Conservation (phyloP, 2,797 vertebrate species). For the Echeneis naucrates region DNA sequence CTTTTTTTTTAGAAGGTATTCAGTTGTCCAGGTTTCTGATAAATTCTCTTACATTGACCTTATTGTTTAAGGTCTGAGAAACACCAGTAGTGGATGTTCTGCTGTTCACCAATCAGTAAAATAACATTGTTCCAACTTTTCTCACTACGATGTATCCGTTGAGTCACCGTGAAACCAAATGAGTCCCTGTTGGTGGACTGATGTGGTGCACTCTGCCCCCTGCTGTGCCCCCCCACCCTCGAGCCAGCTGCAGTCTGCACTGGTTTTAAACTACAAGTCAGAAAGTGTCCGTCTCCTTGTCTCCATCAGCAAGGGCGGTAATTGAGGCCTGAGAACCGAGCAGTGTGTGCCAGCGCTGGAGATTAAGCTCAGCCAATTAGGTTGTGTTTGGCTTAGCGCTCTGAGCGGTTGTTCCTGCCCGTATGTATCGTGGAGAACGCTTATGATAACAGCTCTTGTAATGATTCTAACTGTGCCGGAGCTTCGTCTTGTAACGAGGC, state of each 20-base stretch:
- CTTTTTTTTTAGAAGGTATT: too few relatives aligned
- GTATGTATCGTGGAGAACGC: slow-evolving; percentile 58
- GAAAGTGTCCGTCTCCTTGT: slow-evolving; percentile 53
- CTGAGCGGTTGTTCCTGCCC: slow-evolving; percentile 66
- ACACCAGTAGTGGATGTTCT: not conserved
- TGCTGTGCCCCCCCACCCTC: not conserved
- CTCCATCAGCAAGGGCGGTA: slow-evolving; percentile 53
- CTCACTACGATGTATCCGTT: not conserved
- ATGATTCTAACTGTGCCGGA: slow-evolving; percentile 58
- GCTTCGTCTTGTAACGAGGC: slow-evolving; percentile 29
- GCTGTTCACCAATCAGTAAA: not conserved
- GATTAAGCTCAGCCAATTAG: slow-evolving; percentile 73
- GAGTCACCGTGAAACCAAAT: not conserved
- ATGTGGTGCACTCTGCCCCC: not conserved
- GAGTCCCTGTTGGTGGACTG: slow-evolving; percentile 2
- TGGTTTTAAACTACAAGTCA: slow-evolving; percentile 43
- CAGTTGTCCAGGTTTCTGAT: too few relatives aligned
- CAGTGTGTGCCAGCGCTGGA: slow-evolving; percentile 55
- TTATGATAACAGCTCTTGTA: slow-evolving; percentile 62
- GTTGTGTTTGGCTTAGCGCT: slow-evolving; percentile 68
- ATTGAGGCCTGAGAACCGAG: slow-evolving; percentile 53
- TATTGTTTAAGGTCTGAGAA: not conserved
- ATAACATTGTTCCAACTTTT: not conserved
- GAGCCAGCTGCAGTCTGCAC: slow-evolving; percentile 9
- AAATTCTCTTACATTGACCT: too few relatives aligned